A percentile compares a stretch with the other conserved stretches of the same genome.
phyloP scores from a whole-genome alignment of 2,888 invertebrate species.

The Neocrepidodera transversa region DNA sequence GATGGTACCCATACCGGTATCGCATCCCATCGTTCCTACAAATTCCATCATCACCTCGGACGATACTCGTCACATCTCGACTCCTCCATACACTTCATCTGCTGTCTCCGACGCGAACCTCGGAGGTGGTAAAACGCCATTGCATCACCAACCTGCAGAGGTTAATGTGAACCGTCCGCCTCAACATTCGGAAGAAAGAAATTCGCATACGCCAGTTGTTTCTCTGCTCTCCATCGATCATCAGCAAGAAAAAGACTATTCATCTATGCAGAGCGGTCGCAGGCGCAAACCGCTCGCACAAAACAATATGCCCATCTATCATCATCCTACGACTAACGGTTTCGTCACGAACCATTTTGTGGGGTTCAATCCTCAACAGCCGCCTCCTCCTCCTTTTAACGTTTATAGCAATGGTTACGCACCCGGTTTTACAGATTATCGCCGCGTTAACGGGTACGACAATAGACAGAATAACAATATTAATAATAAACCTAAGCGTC shows the following conservation, averaged over 20 bases:
- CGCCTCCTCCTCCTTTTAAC: conserved; percentile 20
- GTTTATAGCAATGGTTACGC: conserved; percentile 12
- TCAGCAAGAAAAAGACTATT: conserved; percentile 57
- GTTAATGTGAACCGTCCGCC: neutral
- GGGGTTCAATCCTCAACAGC: conserved; percentile 22
- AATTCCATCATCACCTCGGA: conserved; percentile 24
- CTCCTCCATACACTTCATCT: conserved; percentile 3
- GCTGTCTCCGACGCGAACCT: conserved; percentile 12
- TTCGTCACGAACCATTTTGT: conserved; percentile 21
- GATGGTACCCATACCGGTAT: neutral
- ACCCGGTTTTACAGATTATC: conserved; percentile 23
- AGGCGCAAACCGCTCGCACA: conserved; percentile 44
- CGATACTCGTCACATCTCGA: conserved; percentile 8
- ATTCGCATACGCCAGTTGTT: conserved; percentile 57
- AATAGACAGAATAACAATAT: conserved; percentile 22
- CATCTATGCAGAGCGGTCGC: conserved; percentile 58
- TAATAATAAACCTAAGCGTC: conserved; percentile 12
- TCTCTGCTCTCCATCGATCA: conserved; percentile 56
- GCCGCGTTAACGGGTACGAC: conserved; percentile 31
- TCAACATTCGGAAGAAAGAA: conserved; percentile 39
- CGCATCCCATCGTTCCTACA: conserved; percentile 6
- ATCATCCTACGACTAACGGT: conserved; percentile 32
- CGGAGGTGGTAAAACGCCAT: conserved; percentile 16
- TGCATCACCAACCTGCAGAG: conserved; percentile 12
- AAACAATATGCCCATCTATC: conserved; percentile 15